phyloP scores from a whole-genome alignment of 2,888 invertebrate species.

The Ornithoptera alexandrae region DNA sequence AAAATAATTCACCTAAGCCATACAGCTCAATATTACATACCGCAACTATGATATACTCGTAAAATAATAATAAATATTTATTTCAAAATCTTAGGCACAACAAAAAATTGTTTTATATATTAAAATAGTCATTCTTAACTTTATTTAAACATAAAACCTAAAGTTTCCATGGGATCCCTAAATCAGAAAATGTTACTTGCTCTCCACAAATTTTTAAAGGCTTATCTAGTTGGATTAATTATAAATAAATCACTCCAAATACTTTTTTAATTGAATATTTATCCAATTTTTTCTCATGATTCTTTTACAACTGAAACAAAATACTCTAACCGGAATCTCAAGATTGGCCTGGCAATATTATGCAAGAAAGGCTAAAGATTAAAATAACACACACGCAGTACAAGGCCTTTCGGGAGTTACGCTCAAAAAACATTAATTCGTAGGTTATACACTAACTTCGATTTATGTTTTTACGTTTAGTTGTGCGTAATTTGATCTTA shows the following conservation, averaged over 20 bases:
- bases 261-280: too few relatives aligned
- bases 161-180: neutral
- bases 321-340: too few relatives aligned
- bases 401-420: neutral
- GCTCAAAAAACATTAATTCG: neutral
- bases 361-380: neutral
- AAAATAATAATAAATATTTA: too few relatives aligned
- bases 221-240: too few relatives aligned
- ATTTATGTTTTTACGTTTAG: neutral
- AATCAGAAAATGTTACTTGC: neutral
- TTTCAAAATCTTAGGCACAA: too few relatives aligned
- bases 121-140: neutral
- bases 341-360: neutral
- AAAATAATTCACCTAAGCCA: too few relatives aligned
- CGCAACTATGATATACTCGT: too few relatives aligned
- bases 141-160: neutral
- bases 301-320: too few relatives aligned
- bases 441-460: neutral
- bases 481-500: constrained; percentile 24
- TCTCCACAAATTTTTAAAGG: too few relatives aligned
- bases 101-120: too few relatives aligned
- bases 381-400: neutral
- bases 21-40: too few relatives aligned
- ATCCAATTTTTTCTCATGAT: too few relatives aligned
- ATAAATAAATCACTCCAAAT: neutral